phyloP scores from a whole-genome alignment of 1,140 invertebrate species.

The Ceratina calcarata region DNA sequence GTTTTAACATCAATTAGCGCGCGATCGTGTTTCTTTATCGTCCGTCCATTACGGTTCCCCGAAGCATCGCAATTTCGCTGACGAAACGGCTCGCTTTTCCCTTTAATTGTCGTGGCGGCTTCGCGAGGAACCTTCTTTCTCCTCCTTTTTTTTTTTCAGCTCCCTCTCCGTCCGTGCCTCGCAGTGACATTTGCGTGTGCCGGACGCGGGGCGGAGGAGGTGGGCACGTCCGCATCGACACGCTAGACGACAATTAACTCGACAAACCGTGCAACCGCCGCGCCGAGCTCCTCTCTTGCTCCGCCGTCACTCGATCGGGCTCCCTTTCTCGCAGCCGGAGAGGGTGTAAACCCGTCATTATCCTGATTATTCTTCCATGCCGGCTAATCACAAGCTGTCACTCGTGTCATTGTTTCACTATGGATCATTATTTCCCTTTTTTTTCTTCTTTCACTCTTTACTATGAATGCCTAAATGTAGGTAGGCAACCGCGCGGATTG shows the following conservation, averaged over 20 bases:
- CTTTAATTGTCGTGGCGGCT: constrained; percentile 41
- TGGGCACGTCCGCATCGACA: constrained; percentile 69
- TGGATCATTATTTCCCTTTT: constrained; percentile 68
- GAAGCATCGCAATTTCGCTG: constrained; percentile 43
- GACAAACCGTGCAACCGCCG: constrained; percentile 70
- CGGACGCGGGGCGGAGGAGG: constrained; percentile 30
- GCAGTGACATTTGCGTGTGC: constrained; percentile 69
- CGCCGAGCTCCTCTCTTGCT: constrained; percentile 42
- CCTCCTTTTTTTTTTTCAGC: not conserved
- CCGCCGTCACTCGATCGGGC: constrained; percentile 32
- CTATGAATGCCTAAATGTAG: too few species aligned
- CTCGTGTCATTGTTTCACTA: constrained; percentile 73
- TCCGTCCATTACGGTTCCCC: constrained; percentile 31
- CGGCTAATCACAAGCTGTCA: constrained; percentile 73
- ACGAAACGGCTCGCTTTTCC: constrained; percentile 34
- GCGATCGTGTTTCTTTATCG: constrained; percentile 32
- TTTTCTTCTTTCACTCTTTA: constrained; percentile 21
- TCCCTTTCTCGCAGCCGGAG: constrained; percentile 44
- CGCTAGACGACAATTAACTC: constrained; percentile 79
- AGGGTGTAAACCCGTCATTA: constrained; percentile 77
- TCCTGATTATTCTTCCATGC: constrained; percentile 76
- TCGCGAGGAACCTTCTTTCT: constrained; percentile 16
- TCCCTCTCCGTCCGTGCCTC: constrained; percentile 23
- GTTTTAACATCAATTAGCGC: constrained; percentile 41
- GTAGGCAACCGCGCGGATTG: too few species aligned